Conservation (phyloP, 1,140 invertebrate species). For the Thalassaphorura encarpata region DNA sequence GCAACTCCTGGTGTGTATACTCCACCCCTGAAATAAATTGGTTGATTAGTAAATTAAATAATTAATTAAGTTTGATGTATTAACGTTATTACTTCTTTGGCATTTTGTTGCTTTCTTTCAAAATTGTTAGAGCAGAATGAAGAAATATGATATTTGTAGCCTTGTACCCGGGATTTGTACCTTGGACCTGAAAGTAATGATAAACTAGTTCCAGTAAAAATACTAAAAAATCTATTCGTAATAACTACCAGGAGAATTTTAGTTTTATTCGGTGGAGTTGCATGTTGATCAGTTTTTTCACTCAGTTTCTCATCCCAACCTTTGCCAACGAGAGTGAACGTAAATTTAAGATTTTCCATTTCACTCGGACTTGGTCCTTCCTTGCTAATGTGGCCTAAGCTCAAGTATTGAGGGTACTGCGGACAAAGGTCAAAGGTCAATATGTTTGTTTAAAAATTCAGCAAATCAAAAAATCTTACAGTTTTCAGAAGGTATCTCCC, state of each 20-base stretch:
- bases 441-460: background rate
- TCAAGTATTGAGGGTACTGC: slow-evolving; percentile 62
- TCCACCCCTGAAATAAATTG: slow-evolving; percentile 46
- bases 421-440: slow-evolving; percentile 19
- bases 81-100: slow-evolving; percentile 39
- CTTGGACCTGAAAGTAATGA: slow-evolving; percentile 38
- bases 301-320: slow-evolving; percentile 62
- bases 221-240: background rate
- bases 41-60: slow-evolving; percentile 9
- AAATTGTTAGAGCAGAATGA: slow-evolving; percentile 58
- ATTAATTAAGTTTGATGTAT: background rate
- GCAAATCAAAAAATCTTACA: slow-evolving; percentile 39
- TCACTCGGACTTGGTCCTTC: slow-evolving; percentile 54
- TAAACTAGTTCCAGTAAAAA: background rate
- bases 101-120: slow-evolving; percentile 65
- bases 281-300: slow-evolving; percentile 50
- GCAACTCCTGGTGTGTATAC: slow-evolving; percentile 49
- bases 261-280: slow-evolving; percentile 51
- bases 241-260: slow-evolving; percentile 48
- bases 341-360: slow-evolving; percentile 53
- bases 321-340: slow-evolving; percentile 56
- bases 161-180: slow-evolving; percentile 74
- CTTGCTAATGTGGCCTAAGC: slow-evolving; percentile 53
- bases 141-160: slow-evolving; percentile 63
- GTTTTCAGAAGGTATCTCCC: slow-evolving; percentile 55